phyloP scores from a whole-genome alignment of 2,113 vertebrate genomes.

The Oceanites oceanicus region DNA sequence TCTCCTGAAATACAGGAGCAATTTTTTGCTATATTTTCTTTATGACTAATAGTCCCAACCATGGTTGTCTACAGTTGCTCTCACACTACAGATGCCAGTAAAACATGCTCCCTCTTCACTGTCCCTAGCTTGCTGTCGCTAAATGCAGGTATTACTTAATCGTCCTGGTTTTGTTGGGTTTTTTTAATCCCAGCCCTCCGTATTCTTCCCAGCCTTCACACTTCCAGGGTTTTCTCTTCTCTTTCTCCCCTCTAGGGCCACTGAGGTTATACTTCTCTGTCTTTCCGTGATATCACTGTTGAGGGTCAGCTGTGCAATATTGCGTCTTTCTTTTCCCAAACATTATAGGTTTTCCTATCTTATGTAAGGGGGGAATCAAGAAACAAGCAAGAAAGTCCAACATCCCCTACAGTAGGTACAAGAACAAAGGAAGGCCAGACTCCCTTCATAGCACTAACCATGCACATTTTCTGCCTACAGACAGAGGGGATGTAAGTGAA shows the following conservation, averaged over 20 bases:
- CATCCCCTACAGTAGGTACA: not conserved
- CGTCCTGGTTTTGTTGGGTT: fast-evolving
- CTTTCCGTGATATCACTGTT: not conserved
- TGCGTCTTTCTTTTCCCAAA: not conserved
- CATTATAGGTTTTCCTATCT: not conserved
- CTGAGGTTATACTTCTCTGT: not conserved
- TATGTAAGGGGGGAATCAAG: not conserved
- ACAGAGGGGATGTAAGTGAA: not conserved
- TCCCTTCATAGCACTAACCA: not conserved
- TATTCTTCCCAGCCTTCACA: not conserved
- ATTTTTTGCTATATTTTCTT: not conserved
- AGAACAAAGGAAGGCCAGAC: not conserved
- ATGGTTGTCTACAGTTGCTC: not conserved
- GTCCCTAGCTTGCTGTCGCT: not conserved
- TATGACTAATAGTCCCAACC: not conserved
- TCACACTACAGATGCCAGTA: not conserved
- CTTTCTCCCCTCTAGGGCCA: not conserved
- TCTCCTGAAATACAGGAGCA: not conserved
- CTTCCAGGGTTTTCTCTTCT: not conserved
- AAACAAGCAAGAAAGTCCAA: not conserved
- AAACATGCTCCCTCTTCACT: not conserved
- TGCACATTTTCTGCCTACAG: not conserved
- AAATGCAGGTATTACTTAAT: not conserved
- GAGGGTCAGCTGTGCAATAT: not conserved
- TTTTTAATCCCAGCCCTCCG: not conserved